Percentiles rank a stretch among this genome's conserved stretches.
phyloP scores from a whole-genome alignment of 1,140 invertebrate genomes.

The Acyrthosiphon pisum region DNA sequence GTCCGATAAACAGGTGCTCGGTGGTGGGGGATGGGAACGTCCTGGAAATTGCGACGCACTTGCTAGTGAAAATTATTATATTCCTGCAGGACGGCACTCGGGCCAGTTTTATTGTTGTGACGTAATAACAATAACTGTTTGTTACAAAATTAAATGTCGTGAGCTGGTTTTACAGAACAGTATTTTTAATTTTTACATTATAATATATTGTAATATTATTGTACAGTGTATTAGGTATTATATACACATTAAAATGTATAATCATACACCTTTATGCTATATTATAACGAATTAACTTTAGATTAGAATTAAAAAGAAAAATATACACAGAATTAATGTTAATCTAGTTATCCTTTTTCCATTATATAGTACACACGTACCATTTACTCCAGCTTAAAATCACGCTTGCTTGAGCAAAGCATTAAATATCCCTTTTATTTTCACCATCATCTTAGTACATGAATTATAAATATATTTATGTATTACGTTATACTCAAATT shows the following conservation, averaged over 20 bases:
- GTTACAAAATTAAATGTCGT: background rate
- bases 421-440: conserved; percentile 7
- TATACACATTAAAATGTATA: background rate
- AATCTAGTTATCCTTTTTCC: background rate
- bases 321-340: background rate
- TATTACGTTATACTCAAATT: background rate
- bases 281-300: background rate
- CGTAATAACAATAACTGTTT: background rate
- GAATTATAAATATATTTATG: background rate
- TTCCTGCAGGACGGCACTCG: background rate
- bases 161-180: background rate
- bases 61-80: background rate
- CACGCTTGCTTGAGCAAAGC: background rate
- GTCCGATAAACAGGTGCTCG: background rate
- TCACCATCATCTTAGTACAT: background rate
- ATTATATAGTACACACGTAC: background rate
- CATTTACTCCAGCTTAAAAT: background rate
- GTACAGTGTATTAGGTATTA: background rate
- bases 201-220: background rate
- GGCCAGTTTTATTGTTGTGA: no score
- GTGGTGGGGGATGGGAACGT: background rate
- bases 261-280: no score
- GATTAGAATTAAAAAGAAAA: background rate
- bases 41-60: background rate
- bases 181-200: background rate